Percentiles rank a stretch among this genome's conserved stretches.
Evolutionary conservation across 1,140 invertebrate genomes (phyloP).

Genomic region (Eciton burchellii): DNA sequence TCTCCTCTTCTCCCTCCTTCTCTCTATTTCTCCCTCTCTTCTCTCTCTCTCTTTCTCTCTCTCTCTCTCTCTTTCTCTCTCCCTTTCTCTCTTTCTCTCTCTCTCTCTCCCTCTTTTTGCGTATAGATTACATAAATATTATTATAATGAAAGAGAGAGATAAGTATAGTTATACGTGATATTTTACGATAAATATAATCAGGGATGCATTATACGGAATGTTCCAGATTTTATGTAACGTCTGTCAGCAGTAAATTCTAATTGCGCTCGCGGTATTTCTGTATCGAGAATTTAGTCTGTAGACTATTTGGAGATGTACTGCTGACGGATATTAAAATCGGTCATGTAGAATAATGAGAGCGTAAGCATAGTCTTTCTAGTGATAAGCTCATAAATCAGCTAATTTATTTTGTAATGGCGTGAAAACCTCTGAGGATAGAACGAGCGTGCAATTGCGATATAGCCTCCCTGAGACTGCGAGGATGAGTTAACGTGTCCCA

Average conservation of each 20-base stretch:
- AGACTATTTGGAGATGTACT: no score
- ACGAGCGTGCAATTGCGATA: constrained; percentile 70
- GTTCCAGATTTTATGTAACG: constrained; percentile 66
- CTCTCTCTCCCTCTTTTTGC: no score
- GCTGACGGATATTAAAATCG: no score
- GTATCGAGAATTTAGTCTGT: no score
- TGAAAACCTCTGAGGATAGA: constrained; percentile 47
- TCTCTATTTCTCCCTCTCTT: no score
- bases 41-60: no score
- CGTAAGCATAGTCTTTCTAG: constrained; percentile 70
- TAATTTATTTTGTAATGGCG: constrained; percentile 70
- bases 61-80: no score
- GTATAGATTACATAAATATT: constrained; percentile 63
- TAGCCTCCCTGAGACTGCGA: constrained; percentile 28
- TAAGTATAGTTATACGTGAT: constrained; percentile 80
- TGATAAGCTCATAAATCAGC: constrained; percentile 61
- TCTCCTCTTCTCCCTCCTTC: no score
- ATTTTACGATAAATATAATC: constrained; percentile 82
- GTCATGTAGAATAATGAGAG: no score
- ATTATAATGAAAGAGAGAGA: constrained; percentile 64
- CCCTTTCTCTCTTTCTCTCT: no score
- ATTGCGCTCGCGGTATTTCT: no score
- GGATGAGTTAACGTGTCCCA: background rate
- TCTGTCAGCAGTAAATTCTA: background rate
- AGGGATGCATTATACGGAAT: constrained; percentile 77